Conservation (phyloP, 2,797 vertebrate species). For the Decapterus maruadsi region DNA sequence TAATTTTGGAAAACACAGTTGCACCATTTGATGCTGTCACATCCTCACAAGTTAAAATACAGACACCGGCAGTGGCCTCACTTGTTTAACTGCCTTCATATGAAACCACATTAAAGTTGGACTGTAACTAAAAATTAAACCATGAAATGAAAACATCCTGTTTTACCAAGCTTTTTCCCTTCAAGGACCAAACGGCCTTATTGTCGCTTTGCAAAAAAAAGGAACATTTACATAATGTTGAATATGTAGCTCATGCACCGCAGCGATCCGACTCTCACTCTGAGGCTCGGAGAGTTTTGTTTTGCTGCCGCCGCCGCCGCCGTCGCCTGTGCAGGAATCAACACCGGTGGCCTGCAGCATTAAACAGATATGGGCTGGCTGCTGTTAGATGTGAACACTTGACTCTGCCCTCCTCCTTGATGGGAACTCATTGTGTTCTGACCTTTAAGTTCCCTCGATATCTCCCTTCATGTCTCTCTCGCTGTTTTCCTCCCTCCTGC, state of each 20-base stretch:
- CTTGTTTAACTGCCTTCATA: background rate
- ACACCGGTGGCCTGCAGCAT: constrained; percentile 51
- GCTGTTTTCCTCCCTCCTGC: constrained; percentile 46
- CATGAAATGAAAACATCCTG: background rate
- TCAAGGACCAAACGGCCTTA: background rate
- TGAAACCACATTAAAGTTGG: background rate
- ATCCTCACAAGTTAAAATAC: background rate
- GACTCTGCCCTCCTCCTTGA: constrained; percentile 69
- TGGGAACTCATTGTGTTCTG: constrained; percentile 72
- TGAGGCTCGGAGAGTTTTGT: constrained; percentile 32
- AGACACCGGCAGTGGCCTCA: background rate
- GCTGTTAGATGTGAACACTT: constrained; percentile 64
- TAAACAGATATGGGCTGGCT: constrained; percentile 51
- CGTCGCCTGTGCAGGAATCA: constrained; percentile 26
- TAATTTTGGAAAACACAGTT: background rate
- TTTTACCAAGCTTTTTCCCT: background rate
- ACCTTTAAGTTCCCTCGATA: constrained; percentile 72
- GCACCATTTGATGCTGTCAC: background rate
- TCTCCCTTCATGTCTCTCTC: constrained; percentile 52
- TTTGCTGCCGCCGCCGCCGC: constrained; percentile 15
- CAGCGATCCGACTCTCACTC: constrained; percentile 13
- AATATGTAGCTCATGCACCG: background rate
- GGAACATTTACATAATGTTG: background rate
- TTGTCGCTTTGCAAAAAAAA: background rate
- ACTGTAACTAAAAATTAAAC: background rate